Base-by-base conservation (phyloP, 2,113 vertebrate genomes). In the Entomyzon cyanotis region DNA sequence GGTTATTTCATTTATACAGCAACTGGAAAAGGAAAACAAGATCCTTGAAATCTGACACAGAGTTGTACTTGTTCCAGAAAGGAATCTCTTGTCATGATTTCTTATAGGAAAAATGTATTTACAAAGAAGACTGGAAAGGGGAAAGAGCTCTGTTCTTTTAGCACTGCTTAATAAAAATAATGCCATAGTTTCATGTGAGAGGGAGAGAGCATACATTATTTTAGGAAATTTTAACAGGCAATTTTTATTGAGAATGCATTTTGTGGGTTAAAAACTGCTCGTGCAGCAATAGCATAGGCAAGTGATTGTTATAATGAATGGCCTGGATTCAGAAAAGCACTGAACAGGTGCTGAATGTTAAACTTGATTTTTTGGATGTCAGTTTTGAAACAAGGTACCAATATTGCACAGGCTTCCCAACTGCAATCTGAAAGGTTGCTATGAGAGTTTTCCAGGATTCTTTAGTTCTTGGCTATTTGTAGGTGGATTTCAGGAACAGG, bases 51-150 rank as follows among this genome's bases (percentile, higher is more conserved):
- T 95, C n/a, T 94, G 75, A 94, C 41, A 59, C 4, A 9, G 33
- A 39, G 47, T 60, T 84, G 49, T 84, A 59, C 60, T 93, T 3
- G 42, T 91, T 96, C 44, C 67, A 90, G 85, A 87, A 96, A 87
- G n/a, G 33, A 88, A 70, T 79, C 94, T 95, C 10, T 47, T 95
- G 22, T 91, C 49, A 30, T 67, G 47, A 67, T 78, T 76, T 81
- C 65, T 93, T 63, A 74, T 12, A 91, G 65, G 75, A 90, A 94
- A 97, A 97, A 87, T 92, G 71, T 97, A 77, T 95, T 97, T 95
- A 88, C 52, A 84, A 65, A 91, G 56, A 90, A 71, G 25, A 89
- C 37, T 80, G 59, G 47, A 86, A 77, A 41, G 46, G 75, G 83
- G 70, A 70, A 87, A 90, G 90, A 82, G 16, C 47, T 89, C 42